Conservation (phyloP, 2,888 invertebrate species). For the Eulithis testata region DNA sequence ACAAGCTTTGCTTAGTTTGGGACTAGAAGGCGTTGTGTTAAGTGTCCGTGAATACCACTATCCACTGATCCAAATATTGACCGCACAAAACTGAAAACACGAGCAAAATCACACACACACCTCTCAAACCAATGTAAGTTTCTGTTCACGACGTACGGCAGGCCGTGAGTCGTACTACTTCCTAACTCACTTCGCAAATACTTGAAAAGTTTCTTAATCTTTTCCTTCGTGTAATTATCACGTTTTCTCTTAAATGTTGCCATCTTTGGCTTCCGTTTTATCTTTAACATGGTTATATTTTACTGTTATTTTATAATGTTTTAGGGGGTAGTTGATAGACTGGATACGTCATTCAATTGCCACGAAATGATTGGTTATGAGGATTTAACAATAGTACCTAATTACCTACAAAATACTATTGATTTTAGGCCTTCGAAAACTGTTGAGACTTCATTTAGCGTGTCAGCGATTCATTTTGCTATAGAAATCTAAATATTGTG, state of each 20-base stretch:
- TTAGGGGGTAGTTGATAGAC: not conserved
- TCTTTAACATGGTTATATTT: slow-evolving; percentile 50
- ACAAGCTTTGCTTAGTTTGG: too few relatives aligned
- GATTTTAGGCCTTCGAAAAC: not conserved
- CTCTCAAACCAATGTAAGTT: slow-evolving; percentile 69
- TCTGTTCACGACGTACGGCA: slow-evolving; percentile 64
- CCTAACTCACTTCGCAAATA: slow-evolving; percentile 66
- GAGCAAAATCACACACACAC: slow-evolving; percentile 42
- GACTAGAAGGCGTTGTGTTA: too few relatives aligned
- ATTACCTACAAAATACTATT: not conserved
- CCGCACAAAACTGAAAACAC: not conserved
- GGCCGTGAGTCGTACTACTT: slow-evolving; percentile 68
- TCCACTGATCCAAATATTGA: too few relatives aligned
- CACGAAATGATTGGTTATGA: slow-evolving; percentile 12
- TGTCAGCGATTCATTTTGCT: too few relatives aligned
- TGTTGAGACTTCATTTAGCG: not conserved
- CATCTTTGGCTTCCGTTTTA: slow-evolving; percentile 52
- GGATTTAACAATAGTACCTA: slow-evolving; percentile 5
- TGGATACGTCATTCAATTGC: slow-evolving; percentile 4
- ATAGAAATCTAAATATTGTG: too few relatives aligned
- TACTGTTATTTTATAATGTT: not conserved
- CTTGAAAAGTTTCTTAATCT: slow-evolving; percentile 57
- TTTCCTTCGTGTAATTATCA: slow-evolving; percentile 58
- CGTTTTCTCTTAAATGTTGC: slow-evolving; percentile 60
- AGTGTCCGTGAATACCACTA: too few relatives aligned